phyloP scores from a whole-genome alignment of 2,888 invertebrate genomes.

The Labia minor region DNA sequence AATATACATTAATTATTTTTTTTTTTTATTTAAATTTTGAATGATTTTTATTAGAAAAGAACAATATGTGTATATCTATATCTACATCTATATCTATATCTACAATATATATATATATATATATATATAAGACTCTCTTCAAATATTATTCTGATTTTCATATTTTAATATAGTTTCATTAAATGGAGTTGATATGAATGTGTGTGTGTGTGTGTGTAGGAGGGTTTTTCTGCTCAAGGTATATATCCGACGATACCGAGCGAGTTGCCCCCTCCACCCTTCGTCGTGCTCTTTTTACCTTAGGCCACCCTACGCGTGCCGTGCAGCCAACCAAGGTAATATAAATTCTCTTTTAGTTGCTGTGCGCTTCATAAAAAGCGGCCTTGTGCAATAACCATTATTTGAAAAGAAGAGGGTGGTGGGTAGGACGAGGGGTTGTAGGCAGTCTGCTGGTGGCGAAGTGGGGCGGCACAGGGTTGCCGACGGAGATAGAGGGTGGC shows the following conservation, averaged over 20 bases:
- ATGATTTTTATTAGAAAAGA: too few relatives aligned
- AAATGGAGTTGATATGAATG: neutral
- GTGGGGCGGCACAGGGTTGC: too few relatives aligned
- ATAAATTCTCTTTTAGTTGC: conserved; percentile 14
- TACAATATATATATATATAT: too few relatives aligned
- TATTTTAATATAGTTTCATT: conserved; percentile 7
- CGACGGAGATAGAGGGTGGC: neutral
- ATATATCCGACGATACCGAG: conserved; percentile 8
- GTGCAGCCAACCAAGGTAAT: neutral
- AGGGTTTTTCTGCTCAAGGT: neutral
- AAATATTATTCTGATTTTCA: neutral
- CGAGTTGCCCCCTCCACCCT: conserved; percentile 13
- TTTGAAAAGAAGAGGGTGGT: conserved; percentile 5
- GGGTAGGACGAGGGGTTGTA: neutral
- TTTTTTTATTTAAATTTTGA: too few relatives aligned
- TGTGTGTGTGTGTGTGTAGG: too few relatives aligned
- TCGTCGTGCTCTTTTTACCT: conserved; percentile 20
- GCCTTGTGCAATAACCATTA: conserved; percentile 13
- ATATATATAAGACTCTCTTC: neutral
- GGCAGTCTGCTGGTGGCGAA: neutral
- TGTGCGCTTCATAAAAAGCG: conserved; percentile 14
- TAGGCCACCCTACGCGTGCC: neutral
- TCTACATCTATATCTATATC: too few relatives aligned
- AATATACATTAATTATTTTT: too few relatives aligned
- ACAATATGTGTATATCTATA: too few relatives aligned